Evolutionary conservation across 2,113 vertebrate genomes (phyloP).

Genomic region (Eulemur rufifrons): DNA sequence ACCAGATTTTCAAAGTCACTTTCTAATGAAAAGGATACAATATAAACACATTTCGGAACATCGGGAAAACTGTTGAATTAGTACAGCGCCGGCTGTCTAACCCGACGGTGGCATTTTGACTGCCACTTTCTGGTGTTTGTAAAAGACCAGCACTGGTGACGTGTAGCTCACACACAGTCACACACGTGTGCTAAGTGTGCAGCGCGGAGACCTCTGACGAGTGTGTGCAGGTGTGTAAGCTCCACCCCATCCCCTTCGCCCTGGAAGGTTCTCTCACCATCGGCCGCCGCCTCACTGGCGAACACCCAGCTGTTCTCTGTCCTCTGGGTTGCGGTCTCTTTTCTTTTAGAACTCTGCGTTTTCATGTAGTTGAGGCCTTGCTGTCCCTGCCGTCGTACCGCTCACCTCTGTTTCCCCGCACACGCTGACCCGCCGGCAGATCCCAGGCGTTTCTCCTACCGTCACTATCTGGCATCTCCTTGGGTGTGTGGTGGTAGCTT

Average conservation of each 20-base stretch:
- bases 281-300: accelerated
- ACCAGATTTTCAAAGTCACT: too few relatives aligned
- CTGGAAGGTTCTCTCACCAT: accelerated
- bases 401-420: accelerated
- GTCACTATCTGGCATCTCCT: accelerated
- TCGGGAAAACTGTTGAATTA: background rate
- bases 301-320: accelerated
- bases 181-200: background rate
- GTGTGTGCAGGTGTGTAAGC: accelerated
- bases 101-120: background rate
- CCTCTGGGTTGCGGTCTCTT: accelerated
- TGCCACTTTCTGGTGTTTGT: background rate
- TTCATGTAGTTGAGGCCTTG: accelerated
- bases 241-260: background rate
- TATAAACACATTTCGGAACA: background rate
- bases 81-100: accelerated
- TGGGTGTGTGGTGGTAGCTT: accelerated
- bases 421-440: accelerated
- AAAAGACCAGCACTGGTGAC: background rate
- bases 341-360: accelerated
- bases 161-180: accelerated
- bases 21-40: background rate
- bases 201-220: too few relatives aligned
- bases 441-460: accelerated
- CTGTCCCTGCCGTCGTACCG: accelerated